Evolutionary conservation across 2,797 vertebrate species (phyloP), one percentile per base, ranked within the genome.

Genomic region (Cryptoprocta ferox): DNA sequence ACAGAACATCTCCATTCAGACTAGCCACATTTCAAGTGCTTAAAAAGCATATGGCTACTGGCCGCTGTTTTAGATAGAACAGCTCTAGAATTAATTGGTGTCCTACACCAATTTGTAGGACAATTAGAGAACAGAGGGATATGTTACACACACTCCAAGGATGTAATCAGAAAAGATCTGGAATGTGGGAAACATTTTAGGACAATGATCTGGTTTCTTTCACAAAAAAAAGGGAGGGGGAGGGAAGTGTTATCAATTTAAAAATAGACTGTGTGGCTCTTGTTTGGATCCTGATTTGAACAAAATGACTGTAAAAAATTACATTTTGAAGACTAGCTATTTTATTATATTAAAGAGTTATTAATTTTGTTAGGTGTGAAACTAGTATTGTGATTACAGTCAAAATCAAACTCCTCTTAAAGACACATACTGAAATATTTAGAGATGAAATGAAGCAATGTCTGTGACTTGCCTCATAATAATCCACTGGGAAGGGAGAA

Each of bases 351-450:
- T 59, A 59, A 82, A 84, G 19, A 70, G 53, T 76, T 63, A 37
- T 83, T 95, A 50, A 70, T 68, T 93, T 71, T 53, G 16, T 70
- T 78, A 56, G 68, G 61, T 2, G 9, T 78, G 70, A 59, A 35
- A 59, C 50, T 61, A 2, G 21, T 76, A 45, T 48, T 59, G 26
- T 83, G 61, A 91, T 50, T 76, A 42, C 32, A 63, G 39, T 70
- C 21, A 39, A 93, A 96, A 85, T 80, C 48, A 75, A 35, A 42
- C 30, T 88, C 14, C 14, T 87, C 68, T 66, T 65, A 73, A 92
- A 90, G 75, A 85, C 19, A 81, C 13, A 50, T 66, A 19, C n/a
- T 90, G 26, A 95, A 75, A 82, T 91, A 83, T 63, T 83, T 78
- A 48, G 21, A 56, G 76, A 48, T 78, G 63, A 86, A 66, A 53